Evolutionary conservation across 2,113 vertebrate genomes (phyloP).

Genomic region (Himantopus leucocephalus): DNA sequence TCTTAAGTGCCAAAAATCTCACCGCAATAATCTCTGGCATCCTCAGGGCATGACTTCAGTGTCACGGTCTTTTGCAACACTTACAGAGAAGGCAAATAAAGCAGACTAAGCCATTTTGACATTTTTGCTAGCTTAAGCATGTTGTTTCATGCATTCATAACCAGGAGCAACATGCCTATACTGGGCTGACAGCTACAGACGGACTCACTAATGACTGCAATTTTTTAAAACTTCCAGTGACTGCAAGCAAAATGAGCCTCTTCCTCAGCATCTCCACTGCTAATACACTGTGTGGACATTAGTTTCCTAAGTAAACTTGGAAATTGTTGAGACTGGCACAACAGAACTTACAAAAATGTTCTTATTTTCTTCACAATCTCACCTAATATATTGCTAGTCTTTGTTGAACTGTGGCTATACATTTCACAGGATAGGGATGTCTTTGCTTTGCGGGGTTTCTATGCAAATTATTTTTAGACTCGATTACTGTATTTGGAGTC

Average conservation of each 20-base stretch:
- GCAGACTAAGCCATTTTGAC: not conserved
- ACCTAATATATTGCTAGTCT: not conserved
- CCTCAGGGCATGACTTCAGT: not conserved
- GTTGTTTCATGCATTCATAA: not conserved
- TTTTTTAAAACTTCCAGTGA: not conserved
- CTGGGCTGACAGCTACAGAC: not conserved
- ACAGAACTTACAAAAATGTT: not conserved
- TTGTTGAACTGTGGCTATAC: not conserved
- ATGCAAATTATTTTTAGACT: not conserved
- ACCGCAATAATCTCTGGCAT: not conserved
- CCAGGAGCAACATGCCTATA: not conserved
- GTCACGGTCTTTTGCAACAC: not conserved
- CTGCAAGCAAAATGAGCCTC: not conserved
- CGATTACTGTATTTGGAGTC: not conserved
- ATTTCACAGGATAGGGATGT: not conserved
- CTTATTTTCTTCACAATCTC: not conserved
- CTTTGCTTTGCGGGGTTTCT: not conserved
- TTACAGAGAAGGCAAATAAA: not conserved
- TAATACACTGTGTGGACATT: not conserved
- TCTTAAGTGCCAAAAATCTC: not conserved
- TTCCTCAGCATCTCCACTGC: not conserved
- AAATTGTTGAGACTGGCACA: not conserved
- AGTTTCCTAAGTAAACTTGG: not conserved
- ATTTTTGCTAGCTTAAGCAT: not conserved
- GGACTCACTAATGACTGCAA: not conserved